Evolutionary conservation across 1,140 invertebrate species (phyloP), one percentile per base, ranked within the genome.

Genomic region (Drosophila repletoides): DNA sequence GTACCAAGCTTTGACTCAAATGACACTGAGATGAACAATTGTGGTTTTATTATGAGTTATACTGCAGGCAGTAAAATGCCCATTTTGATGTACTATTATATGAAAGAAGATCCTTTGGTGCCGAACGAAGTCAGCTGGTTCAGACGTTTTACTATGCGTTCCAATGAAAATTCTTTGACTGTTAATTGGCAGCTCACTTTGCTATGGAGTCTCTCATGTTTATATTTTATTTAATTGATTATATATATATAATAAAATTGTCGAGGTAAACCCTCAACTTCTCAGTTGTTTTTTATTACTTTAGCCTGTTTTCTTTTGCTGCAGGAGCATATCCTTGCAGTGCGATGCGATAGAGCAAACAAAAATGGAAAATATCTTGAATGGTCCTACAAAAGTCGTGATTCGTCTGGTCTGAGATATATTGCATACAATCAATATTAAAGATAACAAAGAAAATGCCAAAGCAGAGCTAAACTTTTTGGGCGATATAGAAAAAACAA

Each of bases 401-500:
- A 53, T 40, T 52, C 34, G 33, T 26, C 49, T 52, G 21, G n/a
- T 33, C 51, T 49, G 51, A 69, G 51, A 72, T 72, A 72, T 72
- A 72, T 69, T 64, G 65, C 58, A 72, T 38, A 58, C 55, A 71
- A 71, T 71, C 68, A 71, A 71, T 67, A 71, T 71, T 71, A 55
- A 60, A 71, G 55, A 68, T 43, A 73, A 66, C 46, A 73, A 52
- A 69, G 45, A 45, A 59, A 55, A 72, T 48, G 65, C 60, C 48
- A 65, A 51, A 7, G 28, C 46, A 55, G 24, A 65, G 40, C 24
- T 46, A 24, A 70, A 59, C 40, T 59, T 64, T 49, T 51, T 14
- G 21, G 12, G 17, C 24, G 14, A 9, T 9, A 5, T 24, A 48
- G 46, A 65, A 73, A 65, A 73, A 70, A 70, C 67, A 73, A 73